Conservation (phyloP, 2,113 vertebrate genomes). For the Perccottus glenii region DNA sequence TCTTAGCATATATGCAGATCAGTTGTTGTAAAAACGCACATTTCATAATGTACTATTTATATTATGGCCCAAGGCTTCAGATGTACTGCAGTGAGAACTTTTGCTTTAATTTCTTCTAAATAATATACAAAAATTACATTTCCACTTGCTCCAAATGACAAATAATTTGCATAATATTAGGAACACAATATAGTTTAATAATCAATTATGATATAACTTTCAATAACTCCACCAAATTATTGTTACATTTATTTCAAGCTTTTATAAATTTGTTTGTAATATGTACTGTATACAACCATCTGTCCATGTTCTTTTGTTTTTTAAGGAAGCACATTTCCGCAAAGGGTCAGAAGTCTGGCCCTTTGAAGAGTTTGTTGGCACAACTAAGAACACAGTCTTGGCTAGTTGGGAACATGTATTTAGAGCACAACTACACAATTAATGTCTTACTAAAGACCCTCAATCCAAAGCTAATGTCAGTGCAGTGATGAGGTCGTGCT, state of each 20-base stretch:
- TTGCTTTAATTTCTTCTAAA: conserved; percentile 14
- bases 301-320: too few species aligned
- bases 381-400: conserved; percentile 44
- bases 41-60: conserved; percentile 5
- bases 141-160: conserved; percentile 18
- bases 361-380: conserved; percentile 40
- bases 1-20: conserved; percentile 24
- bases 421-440: conserved; percentile 51
- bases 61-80: conserved; percentile 18
- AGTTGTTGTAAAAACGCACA: conserved; percentile 18
- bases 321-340: too few species aligned
- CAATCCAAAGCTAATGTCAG: conserved; percentile 55
- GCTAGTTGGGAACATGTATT: conserved; percentile 18
- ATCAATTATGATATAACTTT: too few species aligned
- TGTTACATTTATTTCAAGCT: too few species aligned
- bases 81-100: conserved; percentile 10
- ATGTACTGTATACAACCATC: too few species aligned
- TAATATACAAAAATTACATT: conserved; percentile 20
- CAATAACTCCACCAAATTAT: too few species aligned
- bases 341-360: conserved; percentile 25
- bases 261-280: too few species aligned
- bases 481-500: conserved; percentile 57
- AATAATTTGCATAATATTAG: conserved; percentile 3
- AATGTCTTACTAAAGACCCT: conserved; percentile 58
- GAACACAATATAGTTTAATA: not conserved